Base-by-base conservation (phyloP, 1,140 invertebrate species). In the Leptinotarsa undecemlineata region DNA sequence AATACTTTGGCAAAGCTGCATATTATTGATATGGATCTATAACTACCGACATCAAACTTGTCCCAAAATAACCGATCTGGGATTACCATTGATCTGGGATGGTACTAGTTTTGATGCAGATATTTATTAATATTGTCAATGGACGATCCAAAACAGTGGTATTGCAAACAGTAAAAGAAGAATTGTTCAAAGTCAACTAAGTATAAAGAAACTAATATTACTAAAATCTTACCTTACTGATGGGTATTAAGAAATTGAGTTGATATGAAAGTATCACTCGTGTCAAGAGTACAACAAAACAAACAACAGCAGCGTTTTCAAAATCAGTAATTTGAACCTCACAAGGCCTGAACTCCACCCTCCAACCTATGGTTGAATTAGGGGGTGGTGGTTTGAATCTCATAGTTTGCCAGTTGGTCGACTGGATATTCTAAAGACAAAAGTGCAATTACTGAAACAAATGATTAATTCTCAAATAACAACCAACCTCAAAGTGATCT, bases 401-500 rank as follows among this genome's bases (percentile, higher is more conserved):
- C 98, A 99, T 99, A 11, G 98, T 99, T 89, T 99, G 98, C 98
- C 98, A 99, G 87, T 99, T 99, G 6, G 98, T 99, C 1, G 98
- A 99, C 86, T 99, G 98, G 81, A 99, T 98, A 84, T 99, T 99
- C 95, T 97, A 82, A 20, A 87, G 87, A 78, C 68, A 75, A 47
- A 77, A 77, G 3, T n/a, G 51, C 8, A 15, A 6, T 74, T 64
- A 23, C 20, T 14, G n/a, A 48, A 48, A 13, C 8, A 42, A 47
- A 42, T 48, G 21, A 33, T 60, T 23, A 74, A 26, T 62, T 33
- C 13, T 71, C 64, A 26, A 73, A 17, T 19, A 17, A 57, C 51
- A 57, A 77, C 73, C 80, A 86, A 96, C 96, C 89, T 99, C 98
- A 89, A 99, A 99, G 87, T 99, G 98, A 86, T 99, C 98, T 1